Conservation (phyloP, 2,888 invertebrate genomes). For the Sisyra terminalis region DNA sequence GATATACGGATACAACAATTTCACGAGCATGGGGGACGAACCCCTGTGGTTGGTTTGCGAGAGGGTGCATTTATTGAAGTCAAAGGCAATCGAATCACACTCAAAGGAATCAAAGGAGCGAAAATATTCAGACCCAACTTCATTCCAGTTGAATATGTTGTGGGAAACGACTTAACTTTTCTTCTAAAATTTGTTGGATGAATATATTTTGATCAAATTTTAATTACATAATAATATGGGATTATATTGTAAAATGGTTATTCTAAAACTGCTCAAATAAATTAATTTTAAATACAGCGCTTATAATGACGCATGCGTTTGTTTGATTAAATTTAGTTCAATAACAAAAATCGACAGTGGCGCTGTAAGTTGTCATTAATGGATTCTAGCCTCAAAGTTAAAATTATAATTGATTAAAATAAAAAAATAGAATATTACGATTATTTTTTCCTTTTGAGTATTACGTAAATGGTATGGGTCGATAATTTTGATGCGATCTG, state of each 20-base stretch:
- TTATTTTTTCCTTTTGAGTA: not conserved
- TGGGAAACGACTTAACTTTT: not conserved
- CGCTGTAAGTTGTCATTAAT: too few species aligned
- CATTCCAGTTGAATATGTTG: not conserved
- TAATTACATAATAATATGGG: too few species aligned
- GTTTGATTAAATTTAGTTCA: not conserved
- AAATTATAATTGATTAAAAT: not conserved
- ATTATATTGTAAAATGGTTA: too few species aligned
- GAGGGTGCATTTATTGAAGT: conserved; percentile 54
- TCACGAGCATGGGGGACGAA: conserved; percentile 37
- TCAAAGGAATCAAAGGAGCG: conserved; percentile 46
- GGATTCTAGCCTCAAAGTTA: not conserved
- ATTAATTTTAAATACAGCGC: not conserved
- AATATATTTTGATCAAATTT: too few species aligned
- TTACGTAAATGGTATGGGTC: too few species aligned
- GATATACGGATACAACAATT: conserved; percentile 57
- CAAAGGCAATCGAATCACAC: conserved; percentile 34
- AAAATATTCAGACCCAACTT: conserved; percentile 47
- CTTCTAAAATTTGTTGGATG: not conserved
- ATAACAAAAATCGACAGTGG: too few species aligned
- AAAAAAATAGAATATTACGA: not conserved
- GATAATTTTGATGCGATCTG: too few species aligned
- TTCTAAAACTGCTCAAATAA: too few species aligned
- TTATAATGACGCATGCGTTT: conserved; percentile 1
- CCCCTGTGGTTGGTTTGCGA: conserved; percentile 49